Evolutionary conservation across 2,113 vertebrate genomes (phyloP), one percentile per base, ranked within the genome.

Genomic region (Vanacampus margaritifer): DNA sequence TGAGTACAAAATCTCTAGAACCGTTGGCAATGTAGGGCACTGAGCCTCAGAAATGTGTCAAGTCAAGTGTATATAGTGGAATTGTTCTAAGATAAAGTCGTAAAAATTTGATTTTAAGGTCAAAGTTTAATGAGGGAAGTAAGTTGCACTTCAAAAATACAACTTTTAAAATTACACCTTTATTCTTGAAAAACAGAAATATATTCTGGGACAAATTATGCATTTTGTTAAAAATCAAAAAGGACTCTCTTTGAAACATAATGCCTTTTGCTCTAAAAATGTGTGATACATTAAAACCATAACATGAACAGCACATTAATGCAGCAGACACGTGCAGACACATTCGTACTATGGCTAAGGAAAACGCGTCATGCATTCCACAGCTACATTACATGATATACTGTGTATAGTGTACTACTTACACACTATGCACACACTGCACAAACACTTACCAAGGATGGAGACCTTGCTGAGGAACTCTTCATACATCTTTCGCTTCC

Each of bases 401-500:
- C 17, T 17, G 17, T 4, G 32, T 21, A 36, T 2, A 35, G 56
- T 17, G 8, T 23, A 24, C 10, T 53, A 3, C 17, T 64, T 54
- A 59, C 43, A 21, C 5, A 17, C 45, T 19, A 21, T 5, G 17
- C 45, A 28, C 19, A n/a, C 3, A n/a, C 37, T 37, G 78, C 50
- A 11, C 0, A 65, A 48, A 71, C 32, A 78, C 94, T 94, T 83
- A 98, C 96, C 96, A 60, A 98, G 91, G 89, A 98, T 98, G 89
- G 96, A 98, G 78, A 98, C 96, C 75, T 97, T 97, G 93, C 95
- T 96, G 48, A 98, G 92, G 85, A 98, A 98, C 72, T 98, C 95
- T 90, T 98, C 95, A 1, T 98, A 98, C 96, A 98, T 97, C 93
- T 96, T 98, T 83, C 96, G 88, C 86, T 97, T 98, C 71, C 96